phyloP scores from a whole-genome alignment of 2,113 vertebrate genomes.

The Macquaria ambigua region DNA sequence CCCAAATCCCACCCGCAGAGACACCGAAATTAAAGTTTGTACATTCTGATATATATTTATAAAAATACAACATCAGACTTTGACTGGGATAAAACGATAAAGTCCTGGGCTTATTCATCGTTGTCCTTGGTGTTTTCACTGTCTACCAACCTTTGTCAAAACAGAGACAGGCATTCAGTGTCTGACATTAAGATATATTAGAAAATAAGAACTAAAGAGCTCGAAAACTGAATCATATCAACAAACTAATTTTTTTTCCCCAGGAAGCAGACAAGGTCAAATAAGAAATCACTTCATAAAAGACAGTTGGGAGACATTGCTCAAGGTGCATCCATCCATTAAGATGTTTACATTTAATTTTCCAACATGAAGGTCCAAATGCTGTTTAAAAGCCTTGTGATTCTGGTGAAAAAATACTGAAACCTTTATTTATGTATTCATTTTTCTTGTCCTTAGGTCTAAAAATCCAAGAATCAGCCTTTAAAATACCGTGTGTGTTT shows the following conservation, averaged over 20 bases:
- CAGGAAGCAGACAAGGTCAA: not conserved
- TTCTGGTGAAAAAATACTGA: not conserved
- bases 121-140: not conserved
- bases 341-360: not conserved
- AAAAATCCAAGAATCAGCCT: not conserved
- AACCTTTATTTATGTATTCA: not conserved
- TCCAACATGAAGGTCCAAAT: not conserved
- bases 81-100: not conserved
- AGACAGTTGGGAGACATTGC: not conserved
- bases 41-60: not conserved
- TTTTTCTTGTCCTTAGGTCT: not conserved
- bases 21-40: not conserved
- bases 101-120: not conserved
- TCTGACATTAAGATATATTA: not conserved
- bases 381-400: not conserved
- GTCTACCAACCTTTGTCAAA: constrained; percentile 9
- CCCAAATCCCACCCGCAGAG: not conserved
- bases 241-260: not conserved
- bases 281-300: not conserved
- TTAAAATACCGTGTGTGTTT: too few relatives aligned
- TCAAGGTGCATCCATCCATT: not conserved
- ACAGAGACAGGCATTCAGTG: not conserved
- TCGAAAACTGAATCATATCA: not conserved
- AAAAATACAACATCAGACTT: not conserved
- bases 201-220: not conserved